A percentile compares a stretch with the other conserved stretches of the same genome.
Conservation (phyloP, 2,888 invertebrate genomes). For the Phytoseiulus persimilis region DNA sequence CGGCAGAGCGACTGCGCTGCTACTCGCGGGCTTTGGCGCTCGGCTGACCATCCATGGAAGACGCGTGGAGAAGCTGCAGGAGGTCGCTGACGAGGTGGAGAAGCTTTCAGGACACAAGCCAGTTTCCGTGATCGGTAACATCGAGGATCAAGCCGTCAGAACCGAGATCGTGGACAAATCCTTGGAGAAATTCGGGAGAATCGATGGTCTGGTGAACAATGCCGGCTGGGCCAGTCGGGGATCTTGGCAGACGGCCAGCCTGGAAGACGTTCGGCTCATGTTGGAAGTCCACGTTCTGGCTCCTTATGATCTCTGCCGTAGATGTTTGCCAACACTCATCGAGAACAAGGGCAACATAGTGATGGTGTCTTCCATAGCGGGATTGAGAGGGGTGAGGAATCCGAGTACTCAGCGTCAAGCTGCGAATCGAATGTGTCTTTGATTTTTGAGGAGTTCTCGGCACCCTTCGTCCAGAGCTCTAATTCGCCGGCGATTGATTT, state of each 20-base stretch:
- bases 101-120: background rate
- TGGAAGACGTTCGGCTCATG: background rate
- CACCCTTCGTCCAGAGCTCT: too few species aligned
- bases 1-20: background rate
- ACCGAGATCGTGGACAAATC: background rate
- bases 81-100: background rate
- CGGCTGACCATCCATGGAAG: background rate
- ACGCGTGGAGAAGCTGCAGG: background rate
- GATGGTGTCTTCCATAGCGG: background rate
- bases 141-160: constrained; percentile 15
- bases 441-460: too few species aligned
- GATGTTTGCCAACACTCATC: background rate
- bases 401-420: too few species aligned
- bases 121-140: background rate
- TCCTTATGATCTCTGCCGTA: constrained; percentile 1
- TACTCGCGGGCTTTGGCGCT: background rate
- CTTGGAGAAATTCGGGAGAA: background rate
- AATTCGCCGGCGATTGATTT: too few species aligned
- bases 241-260: background rate
- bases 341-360: constrained; percentile 15
- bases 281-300: constrained; percentile 15
- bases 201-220: background rate
- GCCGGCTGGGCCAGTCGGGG: background rate
- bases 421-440: too few species aligned
- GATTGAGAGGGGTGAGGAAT: background rate